phyloP scores from a whole-genome alignment of 2,888 invertebrate genomes.

The Pteria penguin region DNA sequence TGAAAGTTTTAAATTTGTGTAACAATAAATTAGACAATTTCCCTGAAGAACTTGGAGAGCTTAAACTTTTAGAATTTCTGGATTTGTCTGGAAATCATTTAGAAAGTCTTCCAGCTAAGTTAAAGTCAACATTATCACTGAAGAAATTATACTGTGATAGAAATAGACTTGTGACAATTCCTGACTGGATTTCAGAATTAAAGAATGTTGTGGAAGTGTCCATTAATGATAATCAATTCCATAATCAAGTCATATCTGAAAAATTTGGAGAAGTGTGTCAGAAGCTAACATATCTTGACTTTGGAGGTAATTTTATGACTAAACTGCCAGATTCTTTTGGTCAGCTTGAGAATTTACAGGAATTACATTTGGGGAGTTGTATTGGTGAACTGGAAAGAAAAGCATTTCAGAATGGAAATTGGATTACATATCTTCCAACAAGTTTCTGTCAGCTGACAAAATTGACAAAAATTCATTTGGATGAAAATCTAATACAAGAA shows the following conservation, averaged over 20 bases:
- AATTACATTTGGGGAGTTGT: conserved; percentile 69
- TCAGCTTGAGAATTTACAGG: conserved; percentile 60
- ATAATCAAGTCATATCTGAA: conserved; percentile 51
- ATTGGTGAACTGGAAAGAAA: conserved; percentile 71
- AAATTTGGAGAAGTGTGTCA: conserved; percentile 55
- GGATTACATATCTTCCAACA: conserved; percentile 65
- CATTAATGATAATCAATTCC: conserved; percentile 64
- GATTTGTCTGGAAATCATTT: conserved; percentile 68
- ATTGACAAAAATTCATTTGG: conserved; percentile 63
- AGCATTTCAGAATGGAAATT: conserved; percentile 76
- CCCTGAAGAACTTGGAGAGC: conserved; percentile 61
- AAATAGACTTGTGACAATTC: conserved; percentile 59
- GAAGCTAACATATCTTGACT: conserved; percentile 59
- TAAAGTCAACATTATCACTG: conserved; percentile 52
- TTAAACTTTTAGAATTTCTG: conserved; percentile 55
- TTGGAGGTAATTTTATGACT: conserved; percentile 71
- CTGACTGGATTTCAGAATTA: conserved; percentile 63
- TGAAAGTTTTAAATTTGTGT: conserved; percentile 62
- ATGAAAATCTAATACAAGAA: conserved; percentile 71
- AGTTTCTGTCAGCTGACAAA: conserved; percentile 61
- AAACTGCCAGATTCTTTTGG: conserved; percentile 68
- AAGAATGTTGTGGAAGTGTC: conserved; percentile 56
- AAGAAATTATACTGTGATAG: conserved; percentile 62
- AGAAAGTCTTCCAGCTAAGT: conserved; percentile 55
- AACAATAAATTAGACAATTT: conserved; percentile 58